Evolutionary conservation across 2,113 vertebrate genomes (phyloP).

Genomic region (Copsychus sechellarum): DNA sequence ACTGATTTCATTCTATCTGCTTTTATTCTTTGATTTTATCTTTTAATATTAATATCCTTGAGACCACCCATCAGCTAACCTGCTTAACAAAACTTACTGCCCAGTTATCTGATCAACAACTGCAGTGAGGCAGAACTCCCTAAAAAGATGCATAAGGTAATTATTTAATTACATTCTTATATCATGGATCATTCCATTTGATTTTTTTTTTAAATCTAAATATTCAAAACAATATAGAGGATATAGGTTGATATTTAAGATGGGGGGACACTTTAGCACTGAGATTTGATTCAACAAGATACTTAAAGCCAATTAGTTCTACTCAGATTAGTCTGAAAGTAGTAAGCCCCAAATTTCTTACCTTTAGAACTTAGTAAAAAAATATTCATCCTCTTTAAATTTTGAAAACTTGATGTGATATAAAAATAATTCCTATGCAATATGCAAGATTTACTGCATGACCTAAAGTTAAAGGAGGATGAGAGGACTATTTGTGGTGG

Average conservation of each 20-base stretch:
- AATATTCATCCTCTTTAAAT: neutral
- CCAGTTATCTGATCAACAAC: slow-evolving; percentile 79
- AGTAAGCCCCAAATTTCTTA: neutral
- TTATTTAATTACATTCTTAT: slow-evolving; percentile 43
- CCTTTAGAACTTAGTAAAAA: neutral
- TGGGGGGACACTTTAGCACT: neutral
- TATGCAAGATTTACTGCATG: neutral
- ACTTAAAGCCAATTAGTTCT: neutral
- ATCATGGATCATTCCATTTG: slow-evolving; percentile 8
- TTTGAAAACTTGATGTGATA: neutral
- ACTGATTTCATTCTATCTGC: slow-evolving; percentile 56
- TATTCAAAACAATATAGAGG: slow-evolving; percentile 16
- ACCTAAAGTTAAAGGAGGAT: neutral
- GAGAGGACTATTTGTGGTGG: neutral
- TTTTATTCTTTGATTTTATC: slow-evolving; percentile 84
- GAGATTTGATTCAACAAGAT: neutral
- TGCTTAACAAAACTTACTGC: slow-evolving; percentile 84
- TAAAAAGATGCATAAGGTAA: slow-evolving; percentile 63
- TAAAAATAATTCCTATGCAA: neutral
- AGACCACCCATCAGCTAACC: slow-evolving; percentile 90
- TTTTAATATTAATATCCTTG: slow-evolving; percentile 86
- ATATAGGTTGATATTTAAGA: slow-evolving; percentile 9
- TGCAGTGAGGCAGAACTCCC: slow-evolving; percentile 77
- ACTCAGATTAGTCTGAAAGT: neutral
- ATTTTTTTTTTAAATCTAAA: slow-evolving; percentile 6